phyloP scores from a whole-genome alignment of 2,113 vertebrate species.

The Phyllopteryx taeniolatus region DNA sequence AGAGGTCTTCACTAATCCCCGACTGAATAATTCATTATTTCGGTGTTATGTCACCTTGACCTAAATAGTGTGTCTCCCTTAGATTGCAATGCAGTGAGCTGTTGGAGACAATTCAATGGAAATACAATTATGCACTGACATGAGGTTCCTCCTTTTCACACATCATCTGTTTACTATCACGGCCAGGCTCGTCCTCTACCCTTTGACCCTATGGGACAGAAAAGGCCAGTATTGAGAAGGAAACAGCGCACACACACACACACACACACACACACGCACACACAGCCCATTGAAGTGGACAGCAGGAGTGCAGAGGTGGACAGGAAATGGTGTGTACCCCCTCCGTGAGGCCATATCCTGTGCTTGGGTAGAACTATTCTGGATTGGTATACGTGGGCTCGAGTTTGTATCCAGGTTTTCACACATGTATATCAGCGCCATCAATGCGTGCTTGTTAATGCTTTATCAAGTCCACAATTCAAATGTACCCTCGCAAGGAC shows the following conservation, averaged over 20 bases:
- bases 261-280: conserved; percentile 38
- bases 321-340: conserved; percentile 65
- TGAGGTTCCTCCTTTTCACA: conserved; percentile 15
- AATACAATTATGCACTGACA: conserved; percentile 4
- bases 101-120: neutral
- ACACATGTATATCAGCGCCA: neutral
- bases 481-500: conserved; percentile 6
- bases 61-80: neutral
- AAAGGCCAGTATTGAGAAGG: conserved; percentile 50
- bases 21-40: too few species aligned
- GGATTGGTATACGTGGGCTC: conserved; percentile 1
- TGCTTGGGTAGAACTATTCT: conserved; percentile 50
- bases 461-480: neutral
- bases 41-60: too few species aligned
- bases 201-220: conserved; percentile 59
- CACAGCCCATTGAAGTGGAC: conserved; percentile 39
- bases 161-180: conserved; percentile 50
- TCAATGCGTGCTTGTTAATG: neutral
- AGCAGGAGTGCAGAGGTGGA: conserved; percentile 53
- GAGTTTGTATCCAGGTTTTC: neutral
- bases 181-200: conserved; percentile 55
- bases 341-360: conserved; percentile 63
- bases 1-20: too few species aligned
- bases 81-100: neutral
- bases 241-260: conserved; percentile 33